Evolutionary conservation across 2,113 vertebrate genomes (phyloP), one percentile per base, ranked within the genome.

Genomic region (Notarius lentiginosus): DNA sequence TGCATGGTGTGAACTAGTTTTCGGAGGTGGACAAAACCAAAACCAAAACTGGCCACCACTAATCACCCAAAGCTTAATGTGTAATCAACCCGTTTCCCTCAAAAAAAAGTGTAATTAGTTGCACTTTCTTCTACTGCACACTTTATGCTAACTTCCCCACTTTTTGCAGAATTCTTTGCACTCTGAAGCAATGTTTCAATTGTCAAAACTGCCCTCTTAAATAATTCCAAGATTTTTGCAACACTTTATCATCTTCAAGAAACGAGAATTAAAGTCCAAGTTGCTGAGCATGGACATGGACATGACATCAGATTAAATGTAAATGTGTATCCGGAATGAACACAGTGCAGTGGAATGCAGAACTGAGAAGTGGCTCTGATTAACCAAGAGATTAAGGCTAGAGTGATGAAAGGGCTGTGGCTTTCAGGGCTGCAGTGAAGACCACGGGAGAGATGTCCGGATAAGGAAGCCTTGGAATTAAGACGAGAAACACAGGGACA

Each of bases 321-420:
- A 8, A 70, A 51, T 63, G 76, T 70, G 61, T 70, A 22, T 66
- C 56, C 53, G 47, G 51, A 72, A 22, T 68, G 77, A 83, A 82
- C 82, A 79, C 47, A 55, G 77, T 4, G 12, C 18, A 24, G 55
- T 7, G 79, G 83, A 90, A 66, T 55, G 84, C 51, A 60, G 84
- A 81, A 58, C 34, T 73, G 49, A 87, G 85, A 86, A 82, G 75
- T 65, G 86, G 55, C 70, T 53, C 65, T 47, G 73, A 86, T 83
- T 87, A 89, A 85, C 86, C 77, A 56, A 84, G 82, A 87, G 85
- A 89, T 87, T 87, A 89, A 89, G 82, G 77, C 55, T 82, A 75
- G 60, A 82, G 81, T 76, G 85, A 89, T 87, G 88, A 89, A 89
- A 87, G 85, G 34, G 79, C 87, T 56, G 81, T 55, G 41, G 68